Percentiles rank a stretch among this genome's conserved stretches.
Evolutionary conservation across 23 tunicate genomes (phyloP).

Genomic region (Trididemnum miniatum): DNA sequence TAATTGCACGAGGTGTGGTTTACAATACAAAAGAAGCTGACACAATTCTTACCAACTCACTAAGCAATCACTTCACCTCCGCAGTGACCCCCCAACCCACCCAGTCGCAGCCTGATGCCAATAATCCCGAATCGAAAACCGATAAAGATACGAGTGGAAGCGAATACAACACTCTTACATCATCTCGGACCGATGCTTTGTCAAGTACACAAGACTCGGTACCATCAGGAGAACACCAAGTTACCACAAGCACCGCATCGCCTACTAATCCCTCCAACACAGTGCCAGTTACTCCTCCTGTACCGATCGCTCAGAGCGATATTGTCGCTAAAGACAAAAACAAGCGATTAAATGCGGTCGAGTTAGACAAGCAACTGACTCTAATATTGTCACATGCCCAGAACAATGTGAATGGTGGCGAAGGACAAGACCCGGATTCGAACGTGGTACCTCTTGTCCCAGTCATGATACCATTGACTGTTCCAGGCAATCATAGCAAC

Average conservation of each 20-base stretch:
- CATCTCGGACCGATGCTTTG: neutral
- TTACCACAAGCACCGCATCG: neutral
- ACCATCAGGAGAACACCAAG: neutral
- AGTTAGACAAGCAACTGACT: conserved; percentile 84
- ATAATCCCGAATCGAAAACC: neutral
- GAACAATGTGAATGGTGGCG: neutral
- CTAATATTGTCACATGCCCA: conserved; percentile 76
- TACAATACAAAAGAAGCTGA: conserved; percentile 8
- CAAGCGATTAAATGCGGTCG: conserved; percentile 38
- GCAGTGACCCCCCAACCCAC: neutral
- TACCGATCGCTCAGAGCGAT: neutral
- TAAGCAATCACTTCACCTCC: conserved; percentile 5
- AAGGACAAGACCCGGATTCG: neutral
- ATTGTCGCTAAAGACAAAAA: conserved; percentile 14
- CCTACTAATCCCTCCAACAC: neutral
- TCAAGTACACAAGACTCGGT: neutral
- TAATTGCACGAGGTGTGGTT: neutral
- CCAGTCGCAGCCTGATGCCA: neutral
- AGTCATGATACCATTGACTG: conserved; percentile 41
- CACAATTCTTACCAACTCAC: conserved; percentile 8
- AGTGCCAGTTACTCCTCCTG: neutral
- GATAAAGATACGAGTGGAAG: conserved; percentile 41
- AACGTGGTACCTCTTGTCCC: conserved; percentile 12
- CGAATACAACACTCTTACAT: conserved; percentile 13
- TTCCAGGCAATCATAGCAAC: neutral